Base-by-base conservation (phyloP, 2,113 vertebrate species). In the Puffinus mauretanicus region DNA sequence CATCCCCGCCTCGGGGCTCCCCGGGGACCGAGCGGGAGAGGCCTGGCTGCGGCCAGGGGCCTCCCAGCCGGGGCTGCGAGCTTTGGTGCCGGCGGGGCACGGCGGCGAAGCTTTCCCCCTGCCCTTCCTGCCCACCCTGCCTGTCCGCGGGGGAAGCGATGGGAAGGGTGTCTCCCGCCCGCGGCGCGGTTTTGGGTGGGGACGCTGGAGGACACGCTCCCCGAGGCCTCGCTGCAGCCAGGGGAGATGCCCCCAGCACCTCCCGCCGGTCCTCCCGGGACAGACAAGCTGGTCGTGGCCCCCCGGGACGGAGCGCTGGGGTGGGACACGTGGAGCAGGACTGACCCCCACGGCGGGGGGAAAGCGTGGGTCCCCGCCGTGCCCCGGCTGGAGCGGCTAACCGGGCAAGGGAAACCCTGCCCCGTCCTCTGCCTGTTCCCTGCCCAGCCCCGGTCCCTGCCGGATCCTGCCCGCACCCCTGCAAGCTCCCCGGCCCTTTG, bases 401-500 rank as follows among this genome's bases (percentile, higher is more conserved):
- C 17, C 8, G 4, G 57, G 16, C 30, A 11, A 16, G 38, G 47
- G 25, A 67, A 65, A 30, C 40, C 8, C 32, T 46, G 66, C 30
- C 13, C 36, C n/a, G 8, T 60, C 44, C 44, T n/a, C 27, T 29
- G 49, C 51, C 38, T 9, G 4, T 24, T 71, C 30, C 22, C 5
- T 57, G 34, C 38, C 3, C 34, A 13, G 36, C 79, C 36, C 29
- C 5, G 4, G 24, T 71, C 30, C 26, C 5, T 57, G 34, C 38
- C 3, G 34, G 49, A 60, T 84, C 40, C 72, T 81, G 32, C 51
- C 46, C 2, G 47, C 16, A 25, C 52, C 76, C 90, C 60, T 83
- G 32, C 29, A 7, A 82, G 32, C 54, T 93, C 77, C 84, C 67
- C 12, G 16, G 32, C 47, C 80, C 95, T 88, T 96, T 86, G 94